Conservation (phyloP, 2,797 vertebrate species). For the Coreius guichenoti region DNA sequence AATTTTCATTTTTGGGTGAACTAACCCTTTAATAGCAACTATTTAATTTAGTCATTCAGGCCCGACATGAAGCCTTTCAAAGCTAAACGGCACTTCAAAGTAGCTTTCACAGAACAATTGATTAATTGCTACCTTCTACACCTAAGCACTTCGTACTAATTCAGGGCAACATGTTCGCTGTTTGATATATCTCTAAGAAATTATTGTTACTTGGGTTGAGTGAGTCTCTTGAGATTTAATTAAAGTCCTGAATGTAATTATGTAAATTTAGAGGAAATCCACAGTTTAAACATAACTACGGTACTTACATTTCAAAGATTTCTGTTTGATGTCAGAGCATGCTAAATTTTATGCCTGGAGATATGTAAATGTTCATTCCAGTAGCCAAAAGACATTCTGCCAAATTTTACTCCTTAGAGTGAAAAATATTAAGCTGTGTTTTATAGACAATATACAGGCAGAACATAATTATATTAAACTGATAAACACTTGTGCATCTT, state of each 20-base stretch:
- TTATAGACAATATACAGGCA: background rate
- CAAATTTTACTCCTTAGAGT: slow-evolving; percentile 8
- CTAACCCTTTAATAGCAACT: background rate
- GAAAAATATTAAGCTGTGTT: background rate
- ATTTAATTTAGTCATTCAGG: slow-evolving; percentile 6
- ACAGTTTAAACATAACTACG: slow-evolving; percentile 52
- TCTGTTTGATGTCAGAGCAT: slow-evolving; percentile 54
- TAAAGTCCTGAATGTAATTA: slow-evolving; percentile 51
- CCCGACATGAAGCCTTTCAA: slow-evolving; percentile 5
- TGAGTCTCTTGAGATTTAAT: slow-evolving; percentile 58
- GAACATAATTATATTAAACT: background rate
- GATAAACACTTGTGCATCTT: background rate
- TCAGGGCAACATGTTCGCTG: slow-evolving; percentile 24
- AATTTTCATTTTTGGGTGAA: background rate
- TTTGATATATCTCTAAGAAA: slow-evolving; percentile 43
- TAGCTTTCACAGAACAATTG: slow-evolving; percentile 40
- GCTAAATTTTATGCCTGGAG: slow-evolving; percentile 43
- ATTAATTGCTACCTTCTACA: slow-evolving; percentile 39
- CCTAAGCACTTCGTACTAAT: slow-evolving; percentile 35
- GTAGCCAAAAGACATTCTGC: slow-evolving; percentile 42
- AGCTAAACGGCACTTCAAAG: slow-evolving; percentile 30
- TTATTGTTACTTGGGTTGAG: slow-evolving; percentile 39
- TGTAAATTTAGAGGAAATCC: slow-evolving; percentile 51
- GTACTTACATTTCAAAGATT: slow-evolving; percentile 35
- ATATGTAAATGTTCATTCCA: slow-evolving; percentile 44